A percentile compares a stretch with the other conserved stretches of the same genome.
phyloP scores from a whole-genome alignment of 2,888 invertebrate species.

The Chirona hameri region DNA sequence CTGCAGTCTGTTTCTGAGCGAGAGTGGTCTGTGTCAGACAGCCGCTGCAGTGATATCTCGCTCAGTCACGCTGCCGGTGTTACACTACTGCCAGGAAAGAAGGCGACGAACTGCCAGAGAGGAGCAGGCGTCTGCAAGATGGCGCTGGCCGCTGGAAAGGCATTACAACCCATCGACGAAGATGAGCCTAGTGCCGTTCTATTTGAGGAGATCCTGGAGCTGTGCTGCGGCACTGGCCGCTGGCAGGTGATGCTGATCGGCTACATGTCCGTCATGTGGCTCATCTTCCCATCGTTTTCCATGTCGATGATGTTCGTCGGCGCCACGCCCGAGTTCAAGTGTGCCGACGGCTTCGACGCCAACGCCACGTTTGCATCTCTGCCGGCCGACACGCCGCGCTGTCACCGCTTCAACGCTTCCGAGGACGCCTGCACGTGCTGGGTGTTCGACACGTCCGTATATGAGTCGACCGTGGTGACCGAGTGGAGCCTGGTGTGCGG shows the following conservation, averaged over 20 bases:
- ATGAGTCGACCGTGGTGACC: constrained; percentile 12
- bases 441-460: not conserved
- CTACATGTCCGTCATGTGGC: not conserved
- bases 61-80: too few relatives aligned
- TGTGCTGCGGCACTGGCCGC: not conserved
- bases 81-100: too few relatives aligned
- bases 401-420: not conserved
- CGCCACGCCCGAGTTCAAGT: not conserved
- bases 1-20: too few relatives aligned
- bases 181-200: too few relatives aligned
- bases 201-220: not conserved
- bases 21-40: too few relatives aligned
- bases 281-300: not conserved
- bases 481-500: constrained; percentile 40
- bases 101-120: too few relatives aligned
- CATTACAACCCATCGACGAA: too few relatives aligned
- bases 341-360: not conserved
- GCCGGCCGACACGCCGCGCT: not conserved
- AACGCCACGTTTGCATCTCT: not conserved
- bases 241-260: not conserved
- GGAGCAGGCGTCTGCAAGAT: too few relatives aligned
- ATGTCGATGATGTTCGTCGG: not conserved
- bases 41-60: too few relatives aligned
- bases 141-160: too few relatives aligned
- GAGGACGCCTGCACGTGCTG: not conserved